Percentiles rank a stretch among this genome's conserved stretches.
Conservation (phyloP, 2,888 invertebrate genomes). For the Dastarcus helophoroides region DNA sequence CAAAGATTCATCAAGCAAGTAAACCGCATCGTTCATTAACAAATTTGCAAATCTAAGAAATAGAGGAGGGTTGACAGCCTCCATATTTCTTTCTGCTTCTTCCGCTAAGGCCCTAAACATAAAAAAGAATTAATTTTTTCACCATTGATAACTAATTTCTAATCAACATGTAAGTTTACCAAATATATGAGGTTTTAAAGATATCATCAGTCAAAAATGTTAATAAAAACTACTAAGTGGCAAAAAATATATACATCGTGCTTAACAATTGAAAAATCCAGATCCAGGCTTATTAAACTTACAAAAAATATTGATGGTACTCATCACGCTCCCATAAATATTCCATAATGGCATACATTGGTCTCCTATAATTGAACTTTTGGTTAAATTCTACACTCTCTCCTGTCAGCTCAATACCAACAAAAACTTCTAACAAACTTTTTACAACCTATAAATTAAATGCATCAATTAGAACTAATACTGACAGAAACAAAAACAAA, state of each 20-base stretch:
- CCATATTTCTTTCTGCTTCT: slow-evolving; percentile 79
- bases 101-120: slow-evolving; percentile 54
- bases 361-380: slow-evolving; percentile 91
- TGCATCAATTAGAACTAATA: too few species aligned
- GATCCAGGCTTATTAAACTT: too few species aligned
- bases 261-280: too few species aligned
- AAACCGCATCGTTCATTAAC: slow-evolving; percentile 95
- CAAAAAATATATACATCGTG: too few species aligned
- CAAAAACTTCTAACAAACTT: slow-evolving; percentile 80
- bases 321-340: slow-evolving; percentile 78
- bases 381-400: slow-evolving; percentile 93
- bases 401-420: slow-evolving; percentile 96
- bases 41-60: slow-evolving; percentile 93
- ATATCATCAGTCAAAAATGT: too few species aligned
- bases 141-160: too few species aligned
- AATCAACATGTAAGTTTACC: too few species aligned
- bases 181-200: too few species aligned
- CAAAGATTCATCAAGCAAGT: slow-evolving; percentile 83
- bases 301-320: slow-evolving; percentile 68
- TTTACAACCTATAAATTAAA: slow-evolving; percentile 55
- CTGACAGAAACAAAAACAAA: too few species aligned
- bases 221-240: too few species aligned
- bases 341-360: slow-evolving; percentile 90
- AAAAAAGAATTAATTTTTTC: too few species aligned
- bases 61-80: slow-evolving; percentile 79